Percentiles rank a stretch among this genome's conserved stretches.
phyloP scores from a whole-genome alignment of 2,113 vertebrate species.

The rabbit (Oryctolagus cuniculus) region DNA sequence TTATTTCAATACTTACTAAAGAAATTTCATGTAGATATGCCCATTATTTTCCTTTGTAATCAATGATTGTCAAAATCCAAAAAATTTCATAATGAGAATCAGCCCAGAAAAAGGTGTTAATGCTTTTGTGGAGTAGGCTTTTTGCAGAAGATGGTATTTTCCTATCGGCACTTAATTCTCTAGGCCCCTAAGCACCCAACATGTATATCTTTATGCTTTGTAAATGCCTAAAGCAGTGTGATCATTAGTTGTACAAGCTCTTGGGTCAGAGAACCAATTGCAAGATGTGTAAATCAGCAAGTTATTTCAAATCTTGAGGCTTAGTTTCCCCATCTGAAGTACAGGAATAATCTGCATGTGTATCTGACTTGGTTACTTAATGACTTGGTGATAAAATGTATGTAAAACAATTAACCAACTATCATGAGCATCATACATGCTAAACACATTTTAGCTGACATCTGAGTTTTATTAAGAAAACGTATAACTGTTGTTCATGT shows the following conservation, averaged over 20 bases:
- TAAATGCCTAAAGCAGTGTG: not conserved
- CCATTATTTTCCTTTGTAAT: not conserved
- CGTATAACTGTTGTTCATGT: not conserved
- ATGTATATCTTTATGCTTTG: not conserved
- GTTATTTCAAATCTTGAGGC: not conserved
- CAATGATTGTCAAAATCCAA: not conserved
- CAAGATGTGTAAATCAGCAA: not conserved
- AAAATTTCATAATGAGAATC: not conserved
- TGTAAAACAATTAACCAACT: not conserved
- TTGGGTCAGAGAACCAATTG: not conserved
- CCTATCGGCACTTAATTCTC: not conserved
- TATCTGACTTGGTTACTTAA: not conserved
- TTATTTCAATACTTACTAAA: too few species aligned
- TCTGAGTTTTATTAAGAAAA: not conserved
- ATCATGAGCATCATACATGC: not conserved
- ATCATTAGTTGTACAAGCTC: not conserved
- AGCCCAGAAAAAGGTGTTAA: not conserved
- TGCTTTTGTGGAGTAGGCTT: not conserved
- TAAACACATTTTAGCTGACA: not conserved
- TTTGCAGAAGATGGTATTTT: not conserved
- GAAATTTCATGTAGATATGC: not conserved
- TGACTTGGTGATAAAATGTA: not conserved
- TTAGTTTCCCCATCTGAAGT: constrained; percentile 28
- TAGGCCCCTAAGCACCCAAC: not conserved
- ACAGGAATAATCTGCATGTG: not conserved